Percentiles rank a stretch among this genome's conserved stretches.
Evolutionary conservation across 37 sponge, comb jelly and placozoan species (phyloP).

Genomic region (Trichoplax adhaerens): DNA sequence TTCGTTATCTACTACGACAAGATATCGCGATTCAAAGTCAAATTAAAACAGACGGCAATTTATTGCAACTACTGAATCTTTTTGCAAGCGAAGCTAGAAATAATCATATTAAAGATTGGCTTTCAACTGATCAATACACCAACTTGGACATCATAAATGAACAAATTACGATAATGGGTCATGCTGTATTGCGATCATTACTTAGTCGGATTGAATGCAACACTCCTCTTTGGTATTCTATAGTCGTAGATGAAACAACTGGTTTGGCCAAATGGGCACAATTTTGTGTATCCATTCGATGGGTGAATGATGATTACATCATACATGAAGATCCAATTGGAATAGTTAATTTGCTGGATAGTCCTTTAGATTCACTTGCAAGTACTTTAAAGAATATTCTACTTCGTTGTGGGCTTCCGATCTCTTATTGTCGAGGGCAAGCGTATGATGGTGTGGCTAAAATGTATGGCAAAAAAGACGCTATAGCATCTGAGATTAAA

Average conservation of each 20-base stretch:
- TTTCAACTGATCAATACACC: constrained; percentile 17
- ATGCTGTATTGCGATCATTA: constrained; percentile 20
- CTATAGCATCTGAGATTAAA: no score
- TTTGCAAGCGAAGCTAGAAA: constrained; percentile 2
- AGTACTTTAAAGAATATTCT: no score
- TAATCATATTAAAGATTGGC: constrained; percentile 14
- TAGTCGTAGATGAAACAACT: constrained; percentile 26
- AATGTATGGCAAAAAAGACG: no score
- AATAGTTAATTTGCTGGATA: no score
- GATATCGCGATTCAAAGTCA: constrained; percentile 35
- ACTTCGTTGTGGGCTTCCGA: no score
- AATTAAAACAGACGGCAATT: constrained; percentile 29
- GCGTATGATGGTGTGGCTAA: no score
- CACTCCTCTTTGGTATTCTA: constrained; percentile 7
- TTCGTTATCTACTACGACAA: constrained; percentile 26
- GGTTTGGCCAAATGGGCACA: constrained; percentile 33
- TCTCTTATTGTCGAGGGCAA: no score
- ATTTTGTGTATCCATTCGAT: constrained; percentile 8
- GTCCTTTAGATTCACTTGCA: no score
- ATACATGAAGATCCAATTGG: no score
- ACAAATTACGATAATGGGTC: constrained; percentile 19
- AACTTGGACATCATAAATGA: constrained; percentile 30
- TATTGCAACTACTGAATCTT: constrained; percentile 16
- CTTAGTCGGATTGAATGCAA: constrained; percentile 9
- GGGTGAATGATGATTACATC: no score